Evolutionary conservation across 2,113 vertebrate genomes (phyloP).

Genomic region (Tetrax tetrax): DNA sequence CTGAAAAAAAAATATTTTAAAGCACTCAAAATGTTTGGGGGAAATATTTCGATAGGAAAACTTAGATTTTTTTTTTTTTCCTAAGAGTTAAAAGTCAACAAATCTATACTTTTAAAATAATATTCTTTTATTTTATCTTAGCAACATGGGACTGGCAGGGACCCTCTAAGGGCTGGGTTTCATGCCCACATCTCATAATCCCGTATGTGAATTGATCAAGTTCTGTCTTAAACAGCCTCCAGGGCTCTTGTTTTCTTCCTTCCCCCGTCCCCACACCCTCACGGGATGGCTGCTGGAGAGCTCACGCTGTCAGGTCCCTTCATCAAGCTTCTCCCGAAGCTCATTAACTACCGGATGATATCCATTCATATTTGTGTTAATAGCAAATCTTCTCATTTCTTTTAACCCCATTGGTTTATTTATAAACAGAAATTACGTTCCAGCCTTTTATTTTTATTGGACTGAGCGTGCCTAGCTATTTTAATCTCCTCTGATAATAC

Average conservation of each 20-base stretch:
- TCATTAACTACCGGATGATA: neutral
- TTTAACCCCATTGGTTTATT: neutral
- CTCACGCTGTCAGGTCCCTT: neutral
- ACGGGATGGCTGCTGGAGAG: rapidly evolving
- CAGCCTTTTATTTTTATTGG: neutral
- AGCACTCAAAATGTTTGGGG: rapidly evolving
- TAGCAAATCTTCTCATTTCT: neutral
- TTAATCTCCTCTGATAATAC: neutral
- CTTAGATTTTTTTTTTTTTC: neutral
- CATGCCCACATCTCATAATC: neutral
- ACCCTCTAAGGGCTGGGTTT: neutral
- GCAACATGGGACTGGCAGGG: neutral
- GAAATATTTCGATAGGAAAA: neutral
- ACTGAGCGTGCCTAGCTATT: neutral
- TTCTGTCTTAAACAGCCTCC: neutral
- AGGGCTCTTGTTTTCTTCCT: neutral
- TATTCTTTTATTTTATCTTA: neutral
- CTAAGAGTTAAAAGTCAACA: neutral
- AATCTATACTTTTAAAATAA: neutral
- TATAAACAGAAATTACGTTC: neutral
- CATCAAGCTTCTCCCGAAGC: neutral
- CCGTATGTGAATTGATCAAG: neutral
- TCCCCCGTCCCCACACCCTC: rapidly evolving
- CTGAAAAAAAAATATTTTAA: neutral
- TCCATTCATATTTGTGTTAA: neutral